Evolutionary conservation across 1,140 invertebrate genomes (phyloP).

Genomic region (Mizuhopecten yessoensis): DNA sequence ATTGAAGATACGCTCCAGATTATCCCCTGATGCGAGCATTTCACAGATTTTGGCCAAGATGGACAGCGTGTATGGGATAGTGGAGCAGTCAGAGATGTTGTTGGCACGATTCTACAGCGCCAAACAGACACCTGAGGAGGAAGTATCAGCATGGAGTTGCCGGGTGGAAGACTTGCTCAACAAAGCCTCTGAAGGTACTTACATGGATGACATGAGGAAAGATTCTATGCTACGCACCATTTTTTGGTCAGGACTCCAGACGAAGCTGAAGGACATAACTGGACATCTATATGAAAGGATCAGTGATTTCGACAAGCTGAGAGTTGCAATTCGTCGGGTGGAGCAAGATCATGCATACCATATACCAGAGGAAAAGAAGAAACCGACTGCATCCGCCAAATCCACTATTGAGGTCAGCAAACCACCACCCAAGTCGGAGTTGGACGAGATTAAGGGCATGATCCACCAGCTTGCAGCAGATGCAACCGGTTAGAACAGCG

Average conservation of each 20-base stretch:
- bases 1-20: slow-evolving; percentile 29
- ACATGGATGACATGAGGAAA: neutral
- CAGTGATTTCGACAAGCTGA: neutral
- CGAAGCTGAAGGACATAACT: neutral
- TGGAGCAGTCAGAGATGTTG: slow-evolving; percentile 46
- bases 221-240: neutral
- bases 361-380: neutral
- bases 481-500: neutral
- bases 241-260: neutral
- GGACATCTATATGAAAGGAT: neutral
- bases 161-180: slow-evolving; percentile 45
- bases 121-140: slow-evolving; percentile 41
- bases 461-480: neutral
- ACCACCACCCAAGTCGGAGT: neutral
- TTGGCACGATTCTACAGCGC: slow-evolving; percentile 50
- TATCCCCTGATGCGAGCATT: slow-evolving; percentile 42
- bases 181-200: neutral
- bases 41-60: slow-evolving; percentile 47
- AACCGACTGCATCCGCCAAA: no score
- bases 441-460: neutral
- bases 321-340: neutral
- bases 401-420: neutral
- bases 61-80: slow-evolving; percentile 57
- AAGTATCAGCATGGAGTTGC: slow-evolving; percentile 50
- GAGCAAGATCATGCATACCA: neutral